phyloP scores from a whole-genome alignment of 1,140 invertebrate species.

The Dendroctonus valens region DNA sequence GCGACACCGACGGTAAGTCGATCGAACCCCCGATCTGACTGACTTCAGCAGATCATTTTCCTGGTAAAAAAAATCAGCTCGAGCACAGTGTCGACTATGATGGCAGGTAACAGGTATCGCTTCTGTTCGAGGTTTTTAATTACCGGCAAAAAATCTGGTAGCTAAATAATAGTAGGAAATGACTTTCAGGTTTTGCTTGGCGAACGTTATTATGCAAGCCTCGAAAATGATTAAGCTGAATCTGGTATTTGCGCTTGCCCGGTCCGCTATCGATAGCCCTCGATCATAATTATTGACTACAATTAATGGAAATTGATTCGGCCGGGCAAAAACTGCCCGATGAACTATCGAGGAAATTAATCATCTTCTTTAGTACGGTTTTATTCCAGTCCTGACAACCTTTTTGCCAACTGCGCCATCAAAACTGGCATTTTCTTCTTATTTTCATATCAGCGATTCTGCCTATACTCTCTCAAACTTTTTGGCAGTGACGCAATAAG shows the following conservation, averaged over 20 bases:
- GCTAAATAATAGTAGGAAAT: conserved; percentile 28
- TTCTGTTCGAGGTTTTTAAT: conserved; percentile 27
- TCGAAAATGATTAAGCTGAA: conserved; percentile 24
- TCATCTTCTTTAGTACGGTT: no score
- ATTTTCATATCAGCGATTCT: no score
- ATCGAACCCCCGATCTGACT: neutral
- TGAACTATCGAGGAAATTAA: no score
- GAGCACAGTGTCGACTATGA: no score
- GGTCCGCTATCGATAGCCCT: neutral
- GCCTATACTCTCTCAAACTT: no score
- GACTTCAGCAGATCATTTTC: neutral
- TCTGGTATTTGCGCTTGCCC: conserved; percentile 2
- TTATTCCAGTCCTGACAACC: no score
- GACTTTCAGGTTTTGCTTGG: conserved; percentile 21
- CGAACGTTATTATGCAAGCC: conserved; percentile 25
- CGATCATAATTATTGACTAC: no score
- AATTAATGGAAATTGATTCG: neutral
- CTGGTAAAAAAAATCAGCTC: neutral
- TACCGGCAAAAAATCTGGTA: conserved; percentile 23
- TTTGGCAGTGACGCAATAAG: no score
- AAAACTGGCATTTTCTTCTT: no score
- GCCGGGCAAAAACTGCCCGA: no score
- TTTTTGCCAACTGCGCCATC: no score
- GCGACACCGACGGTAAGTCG: conserved; percentile 56
- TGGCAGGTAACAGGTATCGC: conserved; percentile 23